A percentile compares a stretch with the other conserved stretches of the same genome.
Conservation (phyloP, 2,113 vertebrate genomes). For the Martes martes region DNA sequence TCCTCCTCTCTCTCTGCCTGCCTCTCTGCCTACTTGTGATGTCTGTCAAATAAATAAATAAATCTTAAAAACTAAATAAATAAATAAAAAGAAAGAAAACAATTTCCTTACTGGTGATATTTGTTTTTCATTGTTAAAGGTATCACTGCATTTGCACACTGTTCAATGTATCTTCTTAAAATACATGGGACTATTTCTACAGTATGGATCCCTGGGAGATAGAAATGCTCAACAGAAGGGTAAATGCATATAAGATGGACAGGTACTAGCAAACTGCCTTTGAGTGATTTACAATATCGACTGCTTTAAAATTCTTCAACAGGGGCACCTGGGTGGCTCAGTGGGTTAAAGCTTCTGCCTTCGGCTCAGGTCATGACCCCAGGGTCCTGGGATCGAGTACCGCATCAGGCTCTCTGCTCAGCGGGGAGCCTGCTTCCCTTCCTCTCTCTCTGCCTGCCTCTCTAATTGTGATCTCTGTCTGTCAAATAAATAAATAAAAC, state of each 20-base stretch:
- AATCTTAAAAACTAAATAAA: no score
- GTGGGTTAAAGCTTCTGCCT: no score
- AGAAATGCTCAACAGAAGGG: background rate
- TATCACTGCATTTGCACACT: background rate
- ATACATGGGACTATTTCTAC: background rate
- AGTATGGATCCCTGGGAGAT: background rate
- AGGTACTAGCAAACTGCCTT: background rate
- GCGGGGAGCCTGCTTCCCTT: no score
- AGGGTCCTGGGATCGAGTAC: no score
- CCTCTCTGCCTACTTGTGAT: no score
- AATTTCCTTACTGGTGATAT: background rate
- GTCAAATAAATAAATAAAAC: no score
- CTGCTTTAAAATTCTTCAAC: background rate
- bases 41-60: background rate
- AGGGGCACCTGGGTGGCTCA: background rate
- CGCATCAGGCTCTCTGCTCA: no score
- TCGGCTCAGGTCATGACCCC: no score
- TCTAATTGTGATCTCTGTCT: no score
- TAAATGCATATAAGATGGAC: conserved; percentile 8
- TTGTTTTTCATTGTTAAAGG: conserved; percentile 12
- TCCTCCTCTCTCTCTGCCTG: no score
- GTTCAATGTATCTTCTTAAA: background rate
- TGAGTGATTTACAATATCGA: background rate
- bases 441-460: no score
- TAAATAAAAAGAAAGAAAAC: background rate